These are phyloP conservation scores for Bradysia coprophila DNA, from an alignment of 1,140 invertebrate species.

Conservation along the genomic window DNA sequence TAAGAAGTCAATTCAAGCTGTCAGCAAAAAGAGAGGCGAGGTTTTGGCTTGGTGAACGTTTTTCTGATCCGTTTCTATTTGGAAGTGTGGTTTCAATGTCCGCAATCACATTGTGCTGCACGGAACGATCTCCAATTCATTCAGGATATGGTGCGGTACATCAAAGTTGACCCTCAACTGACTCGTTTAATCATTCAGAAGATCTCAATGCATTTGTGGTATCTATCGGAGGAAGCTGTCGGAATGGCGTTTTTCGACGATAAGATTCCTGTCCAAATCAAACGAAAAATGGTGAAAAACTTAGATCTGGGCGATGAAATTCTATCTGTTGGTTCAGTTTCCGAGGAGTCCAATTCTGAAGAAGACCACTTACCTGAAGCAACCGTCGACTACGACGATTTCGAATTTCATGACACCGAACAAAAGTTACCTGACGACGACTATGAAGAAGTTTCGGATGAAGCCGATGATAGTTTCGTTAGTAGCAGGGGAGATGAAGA, in stretches of 20 bases:
- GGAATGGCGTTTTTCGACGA: background rate
- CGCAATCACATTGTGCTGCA: background rate
- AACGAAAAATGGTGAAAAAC: background rate
- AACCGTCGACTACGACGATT: background rate
- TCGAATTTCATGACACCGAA: background rate
- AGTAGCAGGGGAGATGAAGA: too few species aligned
- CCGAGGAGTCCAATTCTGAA: too few species aligned
- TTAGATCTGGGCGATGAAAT: background rate
- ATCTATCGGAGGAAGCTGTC: background rate
- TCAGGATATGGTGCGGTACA: background rate
- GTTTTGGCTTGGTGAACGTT: background rate
- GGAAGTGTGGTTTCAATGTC: background rate
- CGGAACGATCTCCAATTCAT: background rate
- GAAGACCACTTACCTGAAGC: too few species aligned
- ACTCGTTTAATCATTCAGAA: background rate
- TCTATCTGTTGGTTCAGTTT: too few species aligned
- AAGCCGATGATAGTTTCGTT: too few species aligned
- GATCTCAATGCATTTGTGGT: background rate
- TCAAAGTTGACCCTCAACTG: background rate
- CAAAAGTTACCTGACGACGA: too few species aligned
- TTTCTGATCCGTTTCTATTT: background rate
- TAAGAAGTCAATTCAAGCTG: conserved; percentile 6
- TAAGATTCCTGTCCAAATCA: background rate
- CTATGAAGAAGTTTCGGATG: too few species aligned
- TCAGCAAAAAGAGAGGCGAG: background rate